Evolutionary conservation across 2,113 vertebrate genomes (phyloP).

Genomic region (Phrynosoma blainvillii): DNA sequence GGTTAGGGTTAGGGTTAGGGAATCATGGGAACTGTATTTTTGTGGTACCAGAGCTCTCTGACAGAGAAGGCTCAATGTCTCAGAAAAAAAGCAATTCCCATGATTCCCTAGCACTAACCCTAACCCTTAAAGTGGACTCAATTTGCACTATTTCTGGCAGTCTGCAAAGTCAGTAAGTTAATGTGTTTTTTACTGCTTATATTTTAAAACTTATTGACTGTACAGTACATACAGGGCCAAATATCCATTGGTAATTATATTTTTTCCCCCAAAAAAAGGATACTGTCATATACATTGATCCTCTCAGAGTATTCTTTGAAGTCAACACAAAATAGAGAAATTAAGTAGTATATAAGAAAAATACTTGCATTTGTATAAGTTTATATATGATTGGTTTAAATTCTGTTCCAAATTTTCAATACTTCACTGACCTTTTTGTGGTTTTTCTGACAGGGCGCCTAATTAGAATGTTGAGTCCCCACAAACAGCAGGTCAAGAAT

Average conservation of each 20-base stretch:
- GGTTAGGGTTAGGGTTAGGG: too few species aligned
- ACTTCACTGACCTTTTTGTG: constrained; percentile 14
- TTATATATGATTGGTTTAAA: constrained; percentile 46
- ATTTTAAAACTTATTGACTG: neutral
- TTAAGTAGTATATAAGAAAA: rapidly evolving
- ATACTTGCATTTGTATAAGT: neutral
- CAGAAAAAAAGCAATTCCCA: too few species aligned
- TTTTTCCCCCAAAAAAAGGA: too few species aligned
- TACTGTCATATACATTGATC: neutral
- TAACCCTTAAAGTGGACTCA: too few species aligned
- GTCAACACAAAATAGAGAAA: neutral
- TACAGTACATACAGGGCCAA: neutral
- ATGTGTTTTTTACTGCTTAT: neutral
- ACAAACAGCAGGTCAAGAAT: constrained; percentile 28
- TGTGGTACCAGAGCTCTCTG: too few species aligned
- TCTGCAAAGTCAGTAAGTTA: neutral
- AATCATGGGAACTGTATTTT: too few species aligned
- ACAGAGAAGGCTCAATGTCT: too few species aligned
- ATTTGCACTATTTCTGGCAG: too few species aligned
- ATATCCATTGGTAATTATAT: neutral
- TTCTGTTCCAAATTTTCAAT: constrained; percentile 54
- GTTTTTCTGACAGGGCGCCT: constrained; percentile 19
- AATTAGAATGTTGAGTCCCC: constrained; percentile 48
- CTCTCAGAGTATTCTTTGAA: neutral
- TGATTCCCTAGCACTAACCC: too few species aligned